Conservation (phyloP, 2,888 invertebrate species). For the Meloe dianella region DNA sequence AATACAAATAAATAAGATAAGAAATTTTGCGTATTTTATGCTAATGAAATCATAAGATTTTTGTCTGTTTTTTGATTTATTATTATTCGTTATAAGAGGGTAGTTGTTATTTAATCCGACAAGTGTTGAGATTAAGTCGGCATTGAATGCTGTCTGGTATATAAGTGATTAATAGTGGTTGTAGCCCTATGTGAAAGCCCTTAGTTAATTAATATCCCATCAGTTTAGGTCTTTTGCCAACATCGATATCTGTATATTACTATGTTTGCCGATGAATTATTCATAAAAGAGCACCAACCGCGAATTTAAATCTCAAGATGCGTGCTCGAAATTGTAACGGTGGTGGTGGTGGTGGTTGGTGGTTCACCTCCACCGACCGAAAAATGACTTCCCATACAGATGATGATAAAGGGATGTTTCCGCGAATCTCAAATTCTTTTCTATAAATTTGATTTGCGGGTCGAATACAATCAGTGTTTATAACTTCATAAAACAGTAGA, state of each 20-base stretch:
- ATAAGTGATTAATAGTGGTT: constrained; percentile 53
- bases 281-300: constrained; percentile 50
- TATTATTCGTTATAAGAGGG: constrained; percentile 6
- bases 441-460: background rate
- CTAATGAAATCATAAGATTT: background rate
- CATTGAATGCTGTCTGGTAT: constrained; percentile 29
- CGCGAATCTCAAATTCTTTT: background rate
- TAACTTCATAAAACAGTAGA: constrained; percentile 35
- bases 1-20: no score
- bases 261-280: constrained; percentile 55
- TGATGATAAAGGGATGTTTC: background rate
- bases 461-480: constrained; percentile 30
- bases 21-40: background rate
- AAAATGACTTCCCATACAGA: constrained; percentile 31
- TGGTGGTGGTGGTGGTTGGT: constrained; percentile 37
- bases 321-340: constrained; percentile 39
- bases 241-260: constrained; percentile 52
- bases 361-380: constrained; percentile 26
- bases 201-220: constrained; percentile 56
- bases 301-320: constrained; percentile 57
- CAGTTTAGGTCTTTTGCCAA: constrained; percentile 42
- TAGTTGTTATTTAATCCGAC: constrained; percentile 38
- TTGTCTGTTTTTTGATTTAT: background rate
- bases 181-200: constrained; percentile 48
- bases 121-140: constrained; percentile 48